A percentile compares a stretch with the other conserved stretches of the same genome.
phyloP scores from a whole-genome alignment of 2,797 vertebrate species.

The Enteromius trimaculatus region DNA sequence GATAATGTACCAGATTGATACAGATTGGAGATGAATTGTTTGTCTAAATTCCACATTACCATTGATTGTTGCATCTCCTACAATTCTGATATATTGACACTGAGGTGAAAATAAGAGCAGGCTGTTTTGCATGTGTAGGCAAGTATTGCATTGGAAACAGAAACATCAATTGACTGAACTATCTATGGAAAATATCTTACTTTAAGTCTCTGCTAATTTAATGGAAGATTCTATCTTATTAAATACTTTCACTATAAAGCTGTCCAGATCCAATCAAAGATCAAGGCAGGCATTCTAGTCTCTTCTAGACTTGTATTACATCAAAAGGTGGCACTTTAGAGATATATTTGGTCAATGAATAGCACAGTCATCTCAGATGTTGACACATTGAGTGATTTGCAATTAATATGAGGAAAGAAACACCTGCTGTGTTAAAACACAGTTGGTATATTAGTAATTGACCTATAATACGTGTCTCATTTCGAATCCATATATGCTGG shows the following conservation, averaged over 20 bases:
- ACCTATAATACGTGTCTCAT: constrained; percentile 3
- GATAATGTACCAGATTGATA: no score
- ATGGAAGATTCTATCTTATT: background rate
- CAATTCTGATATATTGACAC: background rate
- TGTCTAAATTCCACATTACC: background rate
- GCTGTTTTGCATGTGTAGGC: background rate
- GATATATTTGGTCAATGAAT: constrained; percentile 21
- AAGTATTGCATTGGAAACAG: constrained; percentile 34
- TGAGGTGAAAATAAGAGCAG: background rate
- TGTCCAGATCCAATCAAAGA: constrained; percentile 49
- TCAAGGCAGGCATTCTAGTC: constrained; percentile 41
- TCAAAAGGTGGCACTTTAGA: constrained; percentile 44
- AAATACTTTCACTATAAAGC: constrained; percentile 28
- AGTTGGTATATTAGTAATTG: background rate
- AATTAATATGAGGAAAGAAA: constrained; percentile 20
- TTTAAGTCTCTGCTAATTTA: background rate
- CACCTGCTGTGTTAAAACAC: background rate
- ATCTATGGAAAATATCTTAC: constrained; percentile 6
- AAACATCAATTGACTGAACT: constrained; percentile 19
- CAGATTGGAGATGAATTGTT: background rate
- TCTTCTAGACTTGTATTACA: constrained; percentile 46
- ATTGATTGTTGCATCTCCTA: background rate
- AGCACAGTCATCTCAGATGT: constrained; percentile 16
- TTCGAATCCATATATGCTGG: constrained; percentile 13
- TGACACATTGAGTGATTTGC: constrained; percentile 15